Conservation (phyloP, 2,888 invertebrate species). For the Rugalucina vietnamica region DNA sequence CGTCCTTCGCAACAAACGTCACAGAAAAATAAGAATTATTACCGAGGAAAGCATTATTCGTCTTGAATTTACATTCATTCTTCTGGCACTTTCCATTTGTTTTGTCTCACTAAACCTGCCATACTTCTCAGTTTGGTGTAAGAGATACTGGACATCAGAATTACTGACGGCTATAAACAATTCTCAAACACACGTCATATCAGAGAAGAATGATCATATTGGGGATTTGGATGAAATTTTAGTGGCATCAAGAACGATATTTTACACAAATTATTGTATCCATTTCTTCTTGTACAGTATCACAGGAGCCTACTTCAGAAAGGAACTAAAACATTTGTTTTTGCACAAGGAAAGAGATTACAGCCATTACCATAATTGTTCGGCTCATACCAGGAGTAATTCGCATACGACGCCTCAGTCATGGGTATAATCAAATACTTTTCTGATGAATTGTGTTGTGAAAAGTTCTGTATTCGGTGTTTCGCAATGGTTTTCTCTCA, state of each 20-base stretch:
- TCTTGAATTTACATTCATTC: slow-evolving; percentile 80
- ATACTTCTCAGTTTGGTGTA: slow-evolving; percentile 80
- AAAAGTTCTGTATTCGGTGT: no score
- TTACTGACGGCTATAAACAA: slow-evolving; percentile 28
- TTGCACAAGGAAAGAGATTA: slow-evolving; percentile 64
- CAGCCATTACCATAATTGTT: slow-evolving; percentile 62
- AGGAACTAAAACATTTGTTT: slow-evolving; percentile 74
- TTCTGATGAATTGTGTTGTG: no score
- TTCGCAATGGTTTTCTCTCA: no score
- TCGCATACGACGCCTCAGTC: slow-evolving; percentile 68
- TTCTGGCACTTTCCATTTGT: slow-evolving; percentile 80
- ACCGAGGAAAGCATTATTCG: slow-evolving; percentile 78
- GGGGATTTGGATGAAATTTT: slow-evolving; percentile 60
- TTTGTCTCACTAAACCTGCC: slow-evolving; percentile 81
- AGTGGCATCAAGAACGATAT: slow-evolving; percentile 74
- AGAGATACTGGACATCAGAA: slow-evolving; percentile 55
- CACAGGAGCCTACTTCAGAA: slow-evolving; percentile 79
- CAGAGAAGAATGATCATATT: slow-evolving; percentile 39
- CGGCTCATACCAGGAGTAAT: slow-evolving; percentile 63
- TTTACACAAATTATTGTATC: slow-evolving; percentile 80
- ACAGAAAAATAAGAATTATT: slow-evolving; percentile 66
- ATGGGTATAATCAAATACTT: slow-evolving; percentile 70
- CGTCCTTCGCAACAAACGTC: slow-evolving; percentile 70
- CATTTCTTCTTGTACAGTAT: slow-evolving; percentile 81
- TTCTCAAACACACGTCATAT: slow-evolving; percentile 5